phyloP scores from a whole-genome alignment of 37 sponge, comb jelly and placozoan species.

The Diacarnus erythraeanus region DNA sequence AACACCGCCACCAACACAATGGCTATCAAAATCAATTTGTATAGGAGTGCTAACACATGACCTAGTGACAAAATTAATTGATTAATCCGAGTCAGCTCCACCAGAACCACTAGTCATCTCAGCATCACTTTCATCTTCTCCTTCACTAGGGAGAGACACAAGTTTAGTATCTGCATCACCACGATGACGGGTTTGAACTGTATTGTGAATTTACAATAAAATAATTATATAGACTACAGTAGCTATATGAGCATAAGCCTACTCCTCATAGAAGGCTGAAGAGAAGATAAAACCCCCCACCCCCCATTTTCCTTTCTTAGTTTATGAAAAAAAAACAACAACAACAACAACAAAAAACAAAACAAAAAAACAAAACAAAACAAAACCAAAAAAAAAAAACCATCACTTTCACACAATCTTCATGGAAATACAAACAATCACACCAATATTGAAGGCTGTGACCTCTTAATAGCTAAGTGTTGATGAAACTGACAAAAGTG shows the following conservation, averaged over 20 bases:
- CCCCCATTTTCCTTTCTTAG: background rate
- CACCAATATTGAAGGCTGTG: too few relatives aligned
- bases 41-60: too few relatives aligned
- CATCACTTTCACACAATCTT: too few relatives aligned
- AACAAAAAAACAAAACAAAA: background rate
- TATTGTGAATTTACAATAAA: background rate
- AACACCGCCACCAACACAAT: too few relatives aligned
- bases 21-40: too few relatives aligned
- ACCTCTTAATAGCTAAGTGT: too few relatives aligned
- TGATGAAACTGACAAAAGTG: too few relatives aligned
- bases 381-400: too few relatives aligned
- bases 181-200: background rate
- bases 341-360: background rate
- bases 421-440: too few relatives aligned
- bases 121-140: slow-evolving; percentile 39
- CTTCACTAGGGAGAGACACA: slow-evolving; percentile 40
- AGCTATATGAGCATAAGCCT: background rate
- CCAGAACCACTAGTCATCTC: slow-evolving; percentile 40
- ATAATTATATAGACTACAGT: background rate
- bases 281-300: background rate
- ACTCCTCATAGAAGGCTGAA: background rate
- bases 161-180: slow-evolving; percentile 2
- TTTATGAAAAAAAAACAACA: background rate
- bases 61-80: too few relatives aligned
- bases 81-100: slow-evolving; percentile 18